Evolutionary conservation across 2,888 invertebrate species (phyloP).

Genomic region (Drosophila quinaria): DNA sequence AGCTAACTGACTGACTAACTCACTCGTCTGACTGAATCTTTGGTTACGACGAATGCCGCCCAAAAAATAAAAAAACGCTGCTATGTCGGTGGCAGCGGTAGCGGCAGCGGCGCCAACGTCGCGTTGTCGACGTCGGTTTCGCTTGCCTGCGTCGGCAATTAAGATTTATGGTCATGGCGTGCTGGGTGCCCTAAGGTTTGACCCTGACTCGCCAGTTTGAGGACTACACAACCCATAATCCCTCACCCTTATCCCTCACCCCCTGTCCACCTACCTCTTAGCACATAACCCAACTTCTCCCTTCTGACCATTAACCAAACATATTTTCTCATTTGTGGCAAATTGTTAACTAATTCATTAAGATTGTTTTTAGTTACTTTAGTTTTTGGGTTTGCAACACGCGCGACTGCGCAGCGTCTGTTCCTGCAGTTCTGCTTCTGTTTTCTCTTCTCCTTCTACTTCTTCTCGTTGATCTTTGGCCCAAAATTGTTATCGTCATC

Average conservation of each 20-base stretch:
- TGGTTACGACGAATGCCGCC: conserved; percentile 1
- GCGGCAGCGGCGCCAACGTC: conserved; percentile 27
- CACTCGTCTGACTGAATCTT: conserved; percentile 3
- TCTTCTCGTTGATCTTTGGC: not conserved
- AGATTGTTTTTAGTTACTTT: conserved; percentile 1
- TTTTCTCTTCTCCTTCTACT: not conserved
- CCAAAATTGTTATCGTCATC: conserved; percentile 35
- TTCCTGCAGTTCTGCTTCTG: not conserved
- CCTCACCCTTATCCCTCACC: conserved; percentile 4
- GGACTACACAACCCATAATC: not conserved
- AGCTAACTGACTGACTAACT: conserved; percentile 28
- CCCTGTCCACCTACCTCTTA: not conserved
- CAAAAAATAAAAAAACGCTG: conserved; percentile 1
- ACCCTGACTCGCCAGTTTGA: conserved; percentile 44
- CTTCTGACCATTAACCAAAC: not conserved
- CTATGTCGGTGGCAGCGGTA: conserved; percentile 3
- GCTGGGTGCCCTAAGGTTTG: conserved; percentile 58
- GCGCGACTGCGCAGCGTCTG: conserved; percentile 65
- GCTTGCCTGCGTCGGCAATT: conserved; percentile 76
- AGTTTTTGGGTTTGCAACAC: conserved; percentile 46
- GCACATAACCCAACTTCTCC: not conserved
- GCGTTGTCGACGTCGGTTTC: conserved; percentile 53
- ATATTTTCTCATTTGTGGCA: conserved; percentile 25
- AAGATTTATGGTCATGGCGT: conserved; percentile 79
- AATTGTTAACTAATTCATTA: conserved; percentile 64